Base-by-base conservation (phyloP, 2,113 vertebrate genomes). In the Hyperopisus bebe region DNA sequence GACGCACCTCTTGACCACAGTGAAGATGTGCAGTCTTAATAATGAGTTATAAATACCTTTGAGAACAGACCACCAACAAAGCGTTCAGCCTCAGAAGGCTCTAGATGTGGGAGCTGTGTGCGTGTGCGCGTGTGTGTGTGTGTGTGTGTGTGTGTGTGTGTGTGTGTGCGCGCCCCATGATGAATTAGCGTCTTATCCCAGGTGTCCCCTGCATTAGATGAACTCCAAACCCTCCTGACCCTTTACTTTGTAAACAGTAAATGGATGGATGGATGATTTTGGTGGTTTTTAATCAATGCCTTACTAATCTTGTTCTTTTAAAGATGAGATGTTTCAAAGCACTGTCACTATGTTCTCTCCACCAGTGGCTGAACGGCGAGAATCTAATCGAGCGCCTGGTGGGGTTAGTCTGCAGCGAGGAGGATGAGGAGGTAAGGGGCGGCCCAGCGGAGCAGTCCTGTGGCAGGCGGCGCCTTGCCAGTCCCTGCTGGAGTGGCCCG, bases 311-410 rank as follows among this genome's bases (percentile, higher is more conserved):
- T 70, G 62, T 11, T 70, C 27, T 27, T 31, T 31, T 70, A 70
- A 44, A 19, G 5, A 44, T 24, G 77, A 82, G 77, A 82, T 82
- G 35, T 82, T 44, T 82, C 13, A 2, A 82, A 82, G 35, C 39
- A 7, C 35, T 5, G 15, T 42, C 90, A 90, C 58, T 90, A 27
- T 10, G 90, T 88, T 44, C 90, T 42, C 91, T 53, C 80, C 90
- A 93, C 83, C 93, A 99, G 98, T 99, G 98, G 98, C 95, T 99
- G 24, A 98, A 98, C n/a, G 97, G 98, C 87, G 97, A 98, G 91
- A 97, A 93, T 91, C 91, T 97, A 47, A 97, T 99, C 89, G 97
- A 99, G 95, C 96, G 97, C 92, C 97, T 99, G 0, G 96, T 97
- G 92, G 97, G 96, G 27, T 95, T 99, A 91, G 97, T 99, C 93